Conservation (phyloP, 1,140 invertebrate species). For the Lethocerus indicus region DNA sequence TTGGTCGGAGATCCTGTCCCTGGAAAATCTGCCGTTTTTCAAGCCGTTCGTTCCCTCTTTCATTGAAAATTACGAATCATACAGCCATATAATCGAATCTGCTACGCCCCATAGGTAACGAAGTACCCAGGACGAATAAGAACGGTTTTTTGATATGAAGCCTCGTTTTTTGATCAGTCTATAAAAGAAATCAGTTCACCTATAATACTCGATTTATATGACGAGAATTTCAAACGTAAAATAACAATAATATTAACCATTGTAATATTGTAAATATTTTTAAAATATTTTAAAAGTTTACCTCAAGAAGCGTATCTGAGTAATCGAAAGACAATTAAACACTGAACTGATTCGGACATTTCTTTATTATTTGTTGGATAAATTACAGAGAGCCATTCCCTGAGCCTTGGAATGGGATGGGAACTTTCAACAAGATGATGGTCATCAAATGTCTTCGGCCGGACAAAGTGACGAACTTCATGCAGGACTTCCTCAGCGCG, state of each 20-base stretch:
- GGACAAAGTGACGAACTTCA: conserved; percentile 47
- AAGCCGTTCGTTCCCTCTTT: conserved; percentile 30
- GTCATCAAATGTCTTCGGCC: conserved; percentile 51
- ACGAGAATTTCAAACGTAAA: too few relatives aligned
- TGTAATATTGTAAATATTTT: too few relatives aligned
- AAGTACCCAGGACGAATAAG: too few relatives aligned
- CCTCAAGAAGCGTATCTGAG: too few relatives aligned
- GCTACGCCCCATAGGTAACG: conserved; percentile 31
- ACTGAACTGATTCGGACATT: neutral
- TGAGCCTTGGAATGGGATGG: conserved; percentile 30
- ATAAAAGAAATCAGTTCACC: neutral
- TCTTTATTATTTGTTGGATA: conserved; percentile 8
- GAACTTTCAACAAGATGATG: conserved; percentile 51
- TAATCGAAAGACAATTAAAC: conserved; percentile 1
- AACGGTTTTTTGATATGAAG: too few relatives aligned
- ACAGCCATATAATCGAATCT: conserved; percentile 36
- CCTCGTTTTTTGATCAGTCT: too few relatives aligned
- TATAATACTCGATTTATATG: neutral
- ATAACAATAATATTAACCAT: too few relatives aligned
- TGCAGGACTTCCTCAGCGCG: conserved; percentile 40
- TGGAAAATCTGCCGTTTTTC: conserved; percentile 32
- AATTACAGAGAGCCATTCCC: conserved; percentile 31
- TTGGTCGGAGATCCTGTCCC: conserved; percentile 41
- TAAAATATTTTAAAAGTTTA: too few relatives aligned
- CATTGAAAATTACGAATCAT: conserved; percentile 24